Conservation (phyloP, 2,888 invertebrate species). For the Cactoblastis cactorum region DNA sequence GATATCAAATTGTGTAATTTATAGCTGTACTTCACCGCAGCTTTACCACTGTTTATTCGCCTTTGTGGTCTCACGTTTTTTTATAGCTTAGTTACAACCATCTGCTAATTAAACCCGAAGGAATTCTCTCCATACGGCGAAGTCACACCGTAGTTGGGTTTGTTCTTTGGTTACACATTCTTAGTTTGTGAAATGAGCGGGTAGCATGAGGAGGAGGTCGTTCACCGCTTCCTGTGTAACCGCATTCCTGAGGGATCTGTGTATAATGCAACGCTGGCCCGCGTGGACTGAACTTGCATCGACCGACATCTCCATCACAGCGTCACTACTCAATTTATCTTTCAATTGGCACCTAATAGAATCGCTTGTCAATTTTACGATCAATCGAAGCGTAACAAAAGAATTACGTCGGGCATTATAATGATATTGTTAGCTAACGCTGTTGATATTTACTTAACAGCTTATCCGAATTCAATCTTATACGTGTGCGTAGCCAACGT, state of each 20-base stretch:
- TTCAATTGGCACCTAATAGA: conserved; percentile 12
- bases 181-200: conserved; percentile 20
- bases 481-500: conserved; percentile 38
- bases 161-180: conserved; percentile 14
- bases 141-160: conserved; percentile 7
- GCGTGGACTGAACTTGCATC: conserved; percentile 17
- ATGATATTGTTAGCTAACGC: conserved; percentile 18
- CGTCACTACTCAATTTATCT: conserved; percentile 2
- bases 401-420: conserved; percentile 17
- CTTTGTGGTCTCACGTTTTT: conserved; percentile 8
- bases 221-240: conserved; percentile 54
- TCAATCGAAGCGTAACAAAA: conserved; percentile 20
- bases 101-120: conserved; percentile 8
- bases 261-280: conserved; percentile 28
- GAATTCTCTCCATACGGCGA: conserved; percentile 6
- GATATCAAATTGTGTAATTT: conserved; percentile 1
- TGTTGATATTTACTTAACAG: conserved; percentile 23
- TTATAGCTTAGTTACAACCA: neutral
- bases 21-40: neutral
- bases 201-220: conserved; percentile 35
- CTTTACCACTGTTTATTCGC: neutral
- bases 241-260: conserved; percentile 58
- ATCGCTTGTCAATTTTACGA: conserved; percentile 16
- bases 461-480: conserved; percentile 39
- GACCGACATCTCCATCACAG: conserved; percentile 5